Base-by-base conservation (phyloP, 1,140 invertebrate genomes). In the Apis dorsata region DNA sequence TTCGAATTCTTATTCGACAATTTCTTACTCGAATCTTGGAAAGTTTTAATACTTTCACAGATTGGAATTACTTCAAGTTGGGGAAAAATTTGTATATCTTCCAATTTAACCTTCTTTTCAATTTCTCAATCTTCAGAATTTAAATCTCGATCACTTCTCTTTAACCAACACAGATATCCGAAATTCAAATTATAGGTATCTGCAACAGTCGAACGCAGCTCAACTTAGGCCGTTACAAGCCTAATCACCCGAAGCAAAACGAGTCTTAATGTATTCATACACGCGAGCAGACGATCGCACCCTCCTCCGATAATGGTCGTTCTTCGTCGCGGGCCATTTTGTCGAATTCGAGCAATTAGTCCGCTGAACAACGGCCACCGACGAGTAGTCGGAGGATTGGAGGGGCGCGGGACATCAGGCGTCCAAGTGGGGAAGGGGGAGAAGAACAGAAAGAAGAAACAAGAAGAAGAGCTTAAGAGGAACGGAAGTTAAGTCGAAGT, bases 331-430 rank as follows among this genome's bases (percentile, higher is more conserved):
- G 3, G 65, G 51, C 66, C 49, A 79, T 79, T 63, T 28, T 62
- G 78, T 72, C 34, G 34, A 71, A 79, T 72, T 72, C 69, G 59
- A 51, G 68, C 63, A 79, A 79, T 79, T 79, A 79, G 78, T 62
- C 44, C 59, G 13, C 11, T 24, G 57, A 72, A 72, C 71, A 19
- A 51, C 13, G 19, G 3, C 15, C 2, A 49, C 10, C 3, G 34
- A 74, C 15, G 49, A 34, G 76, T 24, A 75, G 51, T 13, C 13
- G 12, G 13, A 24, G 28, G 9, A 17, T 24, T 13, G 12, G 11
- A 53, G 66, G 51, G 34, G 15, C 21, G 44, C 49, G 19, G 57
- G 57, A 63, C 70, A 79, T 79, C 68, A 57, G 55, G 55, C 53
- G 21, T 34, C 19, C 12, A 3, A 13, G 21, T 1, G 19, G 11